Evolutionary conservation across 2,888 invertebrate genomes (phyloP), one percentile per base, ranked within the genome.

Genomic region (Leucania comma): DNA sequence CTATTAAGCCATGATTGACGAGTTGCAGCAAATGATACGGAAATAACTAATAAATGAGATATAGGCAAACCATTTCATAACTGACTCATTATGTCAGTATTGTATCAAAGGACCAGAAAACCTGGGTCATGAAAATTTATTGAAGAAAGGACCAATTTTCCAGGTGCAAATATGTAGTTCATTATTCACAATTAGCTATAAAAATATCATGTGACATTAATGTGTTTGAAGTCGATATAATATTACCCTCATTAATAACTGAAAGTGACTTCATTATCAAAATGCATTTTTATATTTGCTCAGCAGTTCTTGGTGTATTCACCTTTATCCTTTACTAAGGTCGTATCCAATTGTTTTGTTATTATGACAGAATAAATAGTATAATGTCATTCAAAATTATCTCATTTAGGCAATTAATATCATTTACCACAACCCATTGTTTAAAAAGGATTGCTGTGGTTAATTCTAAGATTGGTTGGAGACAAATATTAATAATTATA

Each of bases 371-470:
- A 42, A 42, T 42, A 17, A 42, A 42, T 42, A 42, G 42, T 17
- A 38, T 2, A 61, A 1, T 50, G 24, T 38, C 12, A 6, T 60
- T 20, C 1, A 22, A n/a, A 59, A 51, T 12, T 38, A 60, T 51
- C 46, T 61, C 46, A 65, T 48, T 75, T 29, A 20, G 48, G 48
- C 1, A 38, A 2, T 56, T n/a, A 17, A 66, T 82, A 83, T 85
- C 76, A 75, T 82, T 83, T 85, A 80, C 83, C 78, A 84, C 85
- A 89, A 88, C 89, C 90, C 88, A 87, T 84, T 75, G 82, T 83
- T 87, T 85, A 86, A 82, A 89, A 95, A 95, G 95, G 88, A 90
- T 95, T 95, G 95, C 92, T 95, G 95, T 95, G 95, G 95, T 91
- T 90, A 92, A 86, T 81, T 84, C 66, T 77, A 82, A 50, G 59